phyloP scores from a whole-genome alignment of 2,888 invertebrate species.

The Lasioglossum leucozonium region DNA sequence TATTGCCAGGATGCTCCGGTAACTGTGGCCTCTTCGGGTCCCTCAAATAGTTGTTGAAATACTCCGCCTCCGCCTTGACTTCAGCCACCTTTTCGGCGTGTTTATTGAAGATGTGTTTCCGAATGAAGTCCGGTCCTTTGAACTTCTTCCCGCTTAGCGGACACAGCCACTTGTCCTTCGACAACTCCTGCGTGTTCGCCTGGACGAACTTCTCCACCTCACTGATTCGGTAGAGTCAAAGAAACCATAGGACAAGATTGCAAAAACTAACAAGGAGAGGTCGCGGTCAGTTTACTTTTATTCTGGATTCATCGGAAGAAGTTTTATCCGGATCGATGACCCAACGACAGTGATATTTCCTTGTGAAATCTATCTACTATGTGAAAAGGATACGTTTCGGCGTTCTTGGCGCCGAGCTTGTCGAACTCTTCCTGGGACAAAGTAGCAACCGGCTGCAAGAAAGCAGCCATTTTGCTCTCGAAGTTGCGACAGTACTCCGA shows the following conservation, averaged over 20 bases:
- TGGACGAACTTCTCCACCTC: slow-evolving; percentile 98
- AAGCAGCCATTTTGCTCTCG: slow-evolving; percentile 96
- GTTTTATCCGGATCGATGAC: neutral
- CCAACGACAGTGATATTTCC: neutral
- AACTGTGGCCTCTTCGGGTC: slow-evolving; percentile 98
- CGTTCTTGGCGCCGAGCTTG: slow-evolving; percentile 93
- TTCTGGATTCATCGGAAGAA: no score
- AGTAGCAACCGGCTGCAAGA: slow-evolving; percentile 91
- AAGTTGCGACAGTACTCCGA: slow-evolving; percentile 92
- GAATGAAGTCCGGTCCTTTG: slow-evolving; percentile 98
- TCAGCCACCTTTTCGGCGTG: slow-evolving; percentile 98
- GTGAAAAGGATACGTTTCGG: slow-evolving; percentile 85
- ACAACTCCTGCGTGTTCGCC: slow-evolving; percentile 97
- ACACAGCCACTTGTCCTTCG: slow-evolving; percentile 99
- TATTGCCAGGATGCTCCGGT: slow-evolving; percentile 92
- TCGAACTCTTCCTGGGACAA: slow-evolving; percentile 91
- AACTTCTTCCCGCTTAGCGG: slow-evolving; percentile 99
- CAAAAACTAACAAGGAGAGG: neutral
- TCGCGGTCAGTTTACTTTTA: neutral
- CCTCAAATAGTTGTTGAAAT: slow-evolving; percentile 97
- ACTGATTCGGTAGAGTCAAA: slow-evolving; percentile 72
- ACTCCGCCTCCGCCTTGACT: slow-evolving; percentile 97
- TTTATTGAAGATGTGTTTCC: slow-evolving; percentile 99
- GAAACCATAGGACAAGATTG: slow-evolving; percentile 28
- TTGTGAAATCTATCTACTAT: neutral